phyloP scores from a whole-genome alignment of 2,888 invertebrate species.

The Tubulanus polymorphus region DNA sequence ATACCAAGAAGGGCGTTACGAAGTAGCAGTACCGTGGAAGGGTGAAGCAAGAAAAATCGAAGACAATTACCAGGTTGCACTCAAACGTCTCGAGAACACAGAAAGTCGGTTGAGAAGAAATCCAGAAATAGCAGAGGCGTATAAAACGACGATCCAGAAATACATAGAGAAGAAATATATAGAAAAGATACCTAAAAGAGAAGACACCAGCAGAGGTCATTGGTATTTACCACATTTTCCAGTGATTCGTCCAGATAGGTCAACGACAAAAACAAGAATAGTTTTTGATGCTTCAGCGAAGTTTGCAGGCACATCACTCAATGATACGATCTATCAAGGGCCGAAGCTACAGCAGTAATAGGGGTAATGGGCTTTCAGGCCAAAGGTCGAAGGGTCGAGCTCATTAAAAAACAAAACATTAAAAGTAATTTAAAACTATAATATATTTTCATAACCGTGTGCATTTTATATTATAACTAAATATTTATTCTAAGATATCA shows the following conservation, averaged over 20 bases:
- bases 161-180: slow-evolving; percentile 9
- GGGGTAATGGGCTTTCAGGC: too few relatives aligned
- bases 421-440: too few relatives aligned
- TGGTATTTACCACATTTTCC: slow-evolving; percentile 12
- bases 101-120: slow-evolving; percentile 14
- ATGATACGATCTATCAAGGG: neutral
- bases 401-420: too few relatives aligned
- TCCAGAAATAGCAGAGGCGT: slow-evolving; percentile 4
- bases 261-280: slow-evolving; percentile 13
- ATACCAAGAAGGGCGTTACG: slow-evolving; percentile 12
- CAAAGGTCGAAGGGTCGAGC: too few relatives aligned
- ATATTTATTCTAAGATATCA: too few relatives aligned
- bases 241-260: slow-evolving; percentile 6
- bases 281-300: slow-evolving; percentile 13
- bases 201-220: neutral
- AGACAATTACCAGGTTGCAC: slow-evolving; percentile 12
- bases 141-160: slow-evolving; percentile 9
- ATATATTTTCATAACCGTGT: too few relatives aligned
- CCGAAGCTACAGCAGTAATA: too few relatives aligned
- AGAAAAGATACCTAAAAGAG: slow-evolving; percentile 9
- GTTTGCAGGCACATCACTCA: neutral
- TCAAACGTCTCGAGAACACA: slow-evolving; percentile 11
- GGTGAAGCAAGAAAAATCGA: slow-evolving; percentile 5
- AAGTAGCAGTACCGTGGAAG: slow-evolving; percentile 20
- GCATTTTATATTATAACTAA: too few relatives aligned